These are phyloP conservation scores for Orientallactaga bullata DNA, from an alignment of 2,113 vertebrate species.

Conservation along the genomic window DNA sequence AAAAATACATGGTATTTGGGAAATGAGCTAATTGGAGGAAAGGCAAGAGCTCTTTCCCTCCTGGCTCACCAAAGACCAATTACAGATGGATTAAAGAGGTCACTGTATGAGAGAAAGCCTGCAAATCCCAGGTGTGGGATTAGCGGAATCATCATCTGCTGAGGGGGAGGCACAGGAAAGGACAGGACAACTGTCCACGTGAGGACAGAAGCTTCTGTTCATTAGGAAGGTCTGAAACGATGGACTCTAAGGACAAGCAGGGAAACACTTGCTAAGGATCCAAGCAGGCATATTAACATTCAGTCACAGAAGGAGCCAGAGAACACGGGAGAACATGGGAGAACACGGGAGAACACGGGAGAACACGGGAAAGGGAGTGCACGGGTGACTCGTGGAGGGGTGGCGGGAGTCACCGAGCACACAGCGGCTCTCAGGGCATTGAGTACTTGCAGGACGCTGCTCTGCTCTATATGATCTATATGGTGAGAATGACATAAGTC, in stretches of 20 bases:
- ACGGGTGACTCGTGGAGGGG: rapidly evolving
- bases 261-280: background rate
- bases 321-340: too few relatives aligned
- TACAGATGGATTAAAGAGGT: constrained; percentile 61
- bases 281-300: background rate
- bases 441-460: background rate
- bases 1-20: background rate
- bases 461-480: rapidly evolving
- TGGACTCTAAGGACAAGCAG: background rate
- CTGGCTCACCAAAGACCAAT: background rate
- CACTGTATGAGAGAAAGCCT: background rate
- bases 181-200: background rate
- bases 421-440: too few relatives aligned
- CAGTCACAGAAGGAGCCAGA: background rate
- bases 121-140: background rate
- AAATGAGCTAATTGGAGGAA: constrained; percentile 32
- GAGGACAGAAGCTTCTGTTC: background rate
- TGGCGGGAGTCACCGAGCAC: background rate
- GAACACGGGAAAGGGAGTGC: rapidly evolving
- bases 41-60: background rate
- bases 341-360: rapidly evolving
- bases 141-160: constrained; percentile 24
- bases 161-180: background rate
- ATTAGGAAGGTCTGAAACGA: constrained; percentile 14
- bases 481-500: background rate